Percentiles rank a stretch among this genome's conserved stretches.
Conservation (phyloP, 2,888 invertebrate species). For the Trichopria drosophilae region DNA sequence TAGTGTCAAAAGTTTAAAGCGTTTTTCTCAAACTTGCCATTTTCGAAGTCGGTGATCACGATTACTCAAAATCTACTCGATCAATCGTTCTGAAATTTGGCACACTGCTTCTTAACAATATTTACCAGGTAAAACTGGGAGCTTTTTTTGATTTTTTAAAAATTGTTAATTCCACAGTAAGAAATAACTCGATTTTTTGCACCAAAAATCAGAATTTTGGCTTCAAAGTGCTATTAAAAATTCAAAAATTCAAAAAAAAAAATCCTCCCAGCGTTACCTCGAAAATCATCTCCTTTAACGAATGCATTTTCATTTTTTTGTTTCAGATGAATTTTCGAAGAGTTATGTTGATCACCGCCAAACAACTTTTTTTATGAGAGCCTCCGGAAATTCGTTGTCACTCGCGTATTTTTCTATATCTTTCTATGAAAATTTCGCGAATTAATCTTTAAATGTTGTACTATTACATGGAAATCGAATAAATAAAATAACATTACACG, state of each 20-base stretch:
- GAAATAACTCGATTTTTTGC: slow-evolving; percentile 34
- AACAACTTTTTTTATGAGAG: slow-evolving; percentile 19
- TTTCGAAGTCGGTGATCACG: slow-evolving; percentile 21
- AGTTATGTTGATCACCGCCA: slow-evolving; percentile 12
- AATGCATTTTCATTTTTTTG: slow-evolving; percentile 33
- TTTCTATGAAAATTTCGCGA: slow-evolving; percentile 13
- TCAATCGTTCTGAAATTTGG: slow-evolving; percentile 28
- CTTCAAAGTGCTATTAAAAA: slow-evolving; percentile 22
- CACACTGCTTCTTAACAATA: slow-evolving; percentile 20
- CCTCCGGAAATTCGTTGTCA: slow-evolving; percentile 11
- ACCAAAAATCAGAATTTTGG: slow-evolving; percentile 27
- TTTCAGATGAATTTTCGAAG: slow-evolving; percentile 33
- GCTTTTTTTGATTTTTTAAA: slow-evolving; percentile 7
- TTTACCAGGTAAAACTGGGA: slow-evolving; percentile 7
- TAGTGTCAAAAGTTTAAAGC: slow-evolving; percentile 21
- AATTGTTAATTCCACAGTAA: slow-evolving; percentile 25
- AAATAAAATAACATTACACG: slow-evolving; percentile 15
- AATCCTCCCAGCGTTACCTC: slow-evolving; percentile 24
- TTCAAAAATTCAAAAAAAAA: slow-evolving; percentile 27
- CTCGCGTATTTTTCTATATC: slow-evolving; percentile 11
- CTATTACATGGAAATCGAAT: background rate
- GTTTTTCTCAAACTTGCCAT: slow-evolving; percentile 19
- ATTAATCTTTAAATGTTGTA: slow-evolving; percentile 4
- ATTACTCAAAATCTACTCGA: slow-evolving; percentile 24
- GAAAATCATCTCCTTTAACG: slow-evolving; percentile 28